phyloP scores from a whole-genome alignment of 2,113 vertebrate species.

The Nothoprocta pentlandii region DNA sequence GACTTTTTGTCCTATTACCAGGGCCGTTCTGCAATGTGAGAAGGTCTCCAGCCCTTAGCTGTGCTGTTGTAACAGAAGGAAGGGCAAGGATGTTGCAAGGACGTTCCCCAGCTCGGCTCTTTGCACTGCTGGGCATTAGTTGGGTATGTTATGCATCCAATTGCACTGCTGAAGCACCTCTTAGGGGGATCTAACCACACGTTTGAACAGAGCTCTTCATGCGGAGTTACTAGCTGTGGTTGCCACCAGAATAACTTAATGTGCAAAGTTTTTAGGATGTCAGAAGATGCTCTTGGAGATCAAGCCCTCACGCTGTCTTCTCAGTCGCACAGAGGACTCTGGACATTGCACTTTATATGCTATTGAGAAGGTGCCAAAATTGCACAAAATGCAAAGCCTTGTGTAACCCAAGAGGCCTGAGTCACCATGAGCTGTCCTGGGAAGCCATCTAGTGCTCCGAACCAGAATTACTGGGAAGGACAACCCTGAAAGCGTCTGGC shows the following conservation, averaged over 20 bases:
- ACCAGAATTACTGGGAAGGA: background rate
- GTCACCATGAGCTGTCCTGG: slow-evolving; percentile 60
- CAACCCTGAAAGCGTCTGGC: background rate
- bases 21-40: background rate
- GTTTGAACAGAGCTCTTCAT: background rate
- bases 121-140: background rate
- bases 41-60: background rate
- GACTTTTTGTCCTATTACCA: background rate
- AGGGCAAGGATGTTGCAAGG: background rate
- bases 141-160: background rate
- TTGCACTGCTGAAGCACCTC: background rate
- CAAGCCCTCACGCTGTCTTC: background rate
- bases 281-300: background rate
- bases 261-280: background rate
- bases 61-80: background rate
- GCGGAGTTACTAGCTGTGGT: background rate
- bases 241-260: background rate
- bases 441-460: slow-evolving; percentile 75
- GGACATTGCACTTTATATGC: background rate
- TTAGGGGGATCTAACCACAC: background rate
- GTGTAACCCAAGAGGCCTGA: background rate
- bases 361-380: background rate
- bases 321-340: background rate
- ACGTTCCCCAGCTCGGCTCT: background rate
- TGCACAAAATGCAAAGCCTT: background rate